Conservation (phyloP, 2,797 vertebrate species). For the Gadopsis marmoratus region DNA sequence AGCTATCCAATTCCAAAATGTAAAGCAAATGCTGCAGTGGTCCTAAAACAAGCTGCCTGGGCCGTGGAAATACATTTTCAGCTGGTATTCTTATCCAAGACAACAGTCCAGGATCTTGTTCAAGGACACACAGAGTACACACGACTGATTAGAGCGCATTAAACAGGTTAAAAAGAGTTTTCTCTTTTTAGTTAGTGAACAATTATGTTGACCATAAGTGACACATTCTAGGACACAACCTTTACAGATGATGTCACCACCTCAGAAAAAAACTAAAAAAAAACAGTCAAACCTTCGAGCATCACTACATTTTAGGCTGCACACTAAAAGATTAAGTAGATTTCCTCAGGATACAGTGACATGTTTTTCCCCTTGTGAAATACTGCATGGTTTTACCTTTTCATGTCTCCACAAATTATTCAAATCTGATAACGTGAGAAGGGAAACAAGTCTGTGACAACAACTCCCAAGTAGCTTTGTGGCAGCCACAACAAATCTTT, state of each 20-base stretch:
- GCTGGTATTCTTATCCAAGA: conserved; percentile 26
- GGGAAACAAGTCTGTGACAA: background rate
- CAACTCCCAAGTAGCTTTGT: background rate
- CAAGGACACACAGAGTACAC: conserved; percentile 49
- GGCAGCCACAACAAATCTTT: background rate
- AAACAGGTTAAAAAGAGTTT: background rate
- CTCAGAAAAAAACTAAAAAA: background rate
- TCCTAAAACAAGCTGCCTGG: background rate
- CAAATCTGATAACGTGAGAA: background rate
- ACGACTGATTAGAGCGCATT: background rate
- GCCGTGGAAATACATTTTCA: conserved; percentile 27
- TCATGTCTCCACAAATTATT: background rate
- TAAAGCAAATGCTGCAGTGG: background rate
- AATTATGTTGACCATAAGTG: background rate
- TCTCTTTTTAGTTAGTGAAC: background rate
- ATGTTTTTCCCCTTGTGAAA: background rate
- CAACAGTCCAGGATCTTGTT: conserved; percentile 29
- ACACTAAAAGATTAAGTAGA: no score
- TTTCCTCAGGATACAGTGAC: background rate
- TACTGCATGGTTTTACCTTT: background rate
- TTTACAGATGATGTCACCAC: accelerated
- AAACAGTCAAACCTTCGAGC: background rate
- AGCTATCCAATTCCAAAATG: background rate
- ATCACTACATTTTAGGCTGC: background rate
- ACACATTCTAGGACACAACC: background rate